Percentiles rank a stretch among this genome's conserved stretches.
Evolutionary conservation across 2,888 invertebrate genomes (phyloP).

Genomic region (Lypha dubia): DNA sequence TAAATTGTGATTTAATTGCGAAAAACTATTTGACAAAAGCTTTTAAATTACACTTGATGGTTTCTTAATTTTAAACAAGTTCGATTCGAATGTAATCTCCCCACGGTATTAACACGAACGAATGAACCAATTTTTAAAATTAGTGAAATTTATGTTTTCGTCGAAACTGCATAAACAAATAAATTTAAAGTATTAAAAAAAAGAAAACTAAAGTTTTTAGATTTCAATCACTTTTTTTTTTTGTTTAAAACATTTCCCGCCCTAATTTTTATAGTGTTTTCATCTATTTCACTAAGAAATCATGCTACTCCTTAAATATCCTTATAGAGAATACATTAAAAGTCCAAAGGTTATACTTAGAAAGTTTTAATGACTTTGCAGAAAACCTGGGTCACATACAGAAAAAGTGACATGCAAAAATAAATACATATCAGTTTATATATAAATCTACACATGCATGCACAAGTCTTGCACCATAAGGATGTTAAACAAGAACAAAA

Average conservation of each 20-base stretch:
- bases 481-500: constrained; percentile 10
- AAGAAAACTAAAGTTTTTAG: too few relatives aligned
- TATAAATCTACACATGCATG: neutral
- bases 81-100: too few relatives aligned
- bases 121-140: too few relatives aligned
- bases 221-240: too few relatives aligned
- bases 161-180: too few relatives aligned
- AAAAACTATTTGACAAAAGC: neutral
- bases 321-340: neutral
- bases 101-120: too few relatives aligned
- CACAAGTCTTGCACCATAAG: neutral
- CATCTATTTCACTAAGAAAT: neutral
- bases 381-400: constrained; percentile 55
- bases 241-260: too few relatives aligned
- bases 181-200: too few relatives aligned
- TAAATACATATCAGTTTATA: neutral
- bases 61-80: neutral
- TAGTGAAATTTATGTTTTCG: too few relatives aligned
- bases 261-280: too few relatives aligned
- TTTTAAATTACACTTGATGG: neutral
- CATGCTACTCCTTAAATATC: constrained; percentile 37
- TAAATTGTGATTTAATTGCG: constrained; percentile 44
- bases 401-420: too few relatives aligned
- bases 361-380: constrained; percentile 50
- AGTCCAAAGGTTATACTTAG: constrained; percentile 16